Evolutionary conservation across 2,797 vertebrate genomes (phyloP), one percentile per base, ranked within the genome.

Genomic region (Sciurus vulgaris): DNA sequence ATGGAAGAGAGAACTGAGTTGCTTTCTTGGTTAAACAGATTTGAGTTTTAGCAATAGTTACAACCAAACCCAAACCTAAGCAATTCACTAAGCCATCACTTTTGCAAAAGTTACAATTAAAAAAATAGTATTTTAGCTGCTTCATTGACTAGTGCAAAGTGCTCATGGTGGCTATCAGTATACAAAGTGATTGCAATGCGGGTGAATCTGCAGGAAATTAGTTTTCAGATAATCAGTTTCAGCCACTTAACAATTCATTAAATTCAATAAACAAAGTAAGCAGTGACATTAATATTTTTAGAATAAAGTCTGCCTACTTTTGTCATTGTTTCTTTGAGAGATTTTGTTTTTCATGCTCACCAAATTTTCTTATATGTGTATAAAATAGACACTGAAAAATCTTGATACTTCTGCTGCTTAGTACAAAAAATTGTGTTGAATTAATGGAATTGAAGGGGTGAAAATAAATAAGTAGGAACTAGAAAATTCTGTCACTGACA

Each of bases 31-130:
- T 54, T 56, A 84, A 90, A 81, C 6, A 18, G 26, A 28, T 49
- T 69, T 91, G 33, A 65, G 17, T 74, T 94, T 77, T 72, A 77
- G 1, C 44, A 18, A 88, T 2, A 61, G 74, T 54, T 5, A 28
- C 41, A 91, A 70, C 10, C 35, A 93, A 94, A 89, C 24, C n/a
- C 47, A 94, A 59, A 15, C 83, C 89, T 56, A 93, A 77, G 35
- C 67, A 41, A 85, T 74, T 86, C 26, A 13, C 38, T 13, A 65
- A 67, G 33, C 38, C 49, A 72, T 41, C n/a, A 54, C 83, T 49
- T 89, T 74, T 70, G 30, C 51, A 93, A 92, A 78, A 89, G 38
- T 95, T 74, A 72, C 38, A 59, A 41, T 93, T 33, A 69, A 44
- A 69, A 44, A 89, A 28, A 69, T 33, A 44, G 26, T 17, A 56